Base-by-base conservation (phyloP, 2,797 vertebrate genomes). In the Micropoecilia bifurca region DNA sequence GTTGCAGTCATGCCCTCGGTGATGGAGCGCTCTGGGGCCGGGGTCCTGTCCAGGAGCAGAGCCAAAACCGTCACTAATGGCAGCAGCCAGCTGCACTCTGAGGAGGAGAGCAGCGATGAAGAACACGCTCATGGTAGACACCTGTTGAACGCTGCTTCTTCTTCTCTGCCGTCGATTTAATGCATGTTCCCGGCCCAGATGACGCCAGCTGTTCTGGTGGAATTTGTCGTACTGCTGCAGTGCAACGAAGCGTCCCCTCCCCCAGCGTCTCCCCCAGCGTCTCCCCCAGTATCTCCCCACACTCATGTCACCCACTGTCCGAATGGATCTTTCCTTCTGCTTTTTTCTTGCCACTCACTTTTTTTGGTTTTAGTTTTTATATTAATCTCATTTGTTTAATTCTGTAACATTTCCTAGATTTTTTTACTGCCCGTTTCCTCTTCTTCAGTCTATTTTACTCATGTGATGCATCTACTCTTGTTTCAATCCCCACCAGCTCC, bases 61-160 rank as follows among this genome's bases (percentile, higher is more conserved):
- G 95, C 97, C 83, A 98, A 98, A 94, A 97, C 95, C 0, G 95
- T 96, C 81, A 95, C 96, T 89, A 96, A 97, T 12, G 97, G 97
- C 76, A 96, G 93, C 90, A 97, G 96, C 88, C 95, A 95, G 0
- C 93, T 92, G 4, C 97, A 96, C 90, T 97, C 97, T 0, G 97
- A 98, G 87, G 97, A 97, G 88, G 97, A 98, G 87, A 97, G 96
- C 96, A 98, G 97, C 59, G 97, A 98, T 69, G 97, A 98, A 80
- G 97, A 98, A 50, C 97, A 97, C 0, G 94, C 96, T 77, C 97
- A 97, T 75, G 97, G 97, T 98, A 93, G 85, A 63, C 20, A 76
- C 22, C 45, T 36, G 46, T 16, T 66, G 50, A 73, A 48, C 48
- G 1, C 36, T 74, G 33, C n/a, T 20, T 46, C 41, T 14, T 10